A percentile compares a stretch with the other conserved stretches of the same genome.
Conservation (phyloP, 2,113 vertebrate genomes). For the Dasyurus viverrinus region DNA sequence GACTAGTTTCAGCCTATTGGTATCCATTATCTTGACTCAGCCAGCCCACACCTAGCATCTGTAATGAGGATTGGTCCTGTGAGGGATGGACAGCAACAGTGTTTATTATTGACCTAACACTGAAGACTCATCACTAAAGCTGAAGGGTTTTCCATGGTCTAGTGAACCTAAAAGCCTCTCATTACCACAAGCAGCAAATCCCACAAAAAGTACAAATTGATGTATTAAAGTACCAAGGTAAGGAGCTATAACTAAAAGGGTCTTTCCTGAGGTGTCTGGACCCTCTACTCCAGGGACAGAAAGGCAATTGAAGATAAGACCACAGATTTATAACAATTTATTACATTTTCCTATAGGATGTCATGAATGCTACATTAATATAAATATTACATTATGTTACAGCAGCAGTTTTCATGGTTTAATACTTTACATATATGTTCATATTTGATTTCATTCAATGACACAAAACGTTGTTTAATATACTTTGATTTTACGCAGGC, state of each 20-base stretch:
- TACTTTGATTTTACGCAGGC: not conserved
- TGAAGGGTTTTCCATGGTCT: not conserved
- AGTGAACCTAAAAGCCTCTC: not conserved
- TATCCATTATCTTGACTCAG: conserved; percentile 10
- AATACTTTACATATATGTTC: conserved; percentile 21
- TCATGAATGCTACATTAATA: not conserved
- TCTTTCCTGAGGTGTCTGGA: not conserved
- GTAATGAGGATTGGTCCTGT: not conserved
- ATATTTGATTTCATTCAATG: not conserved
- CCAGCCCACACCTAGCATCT: not conserved
- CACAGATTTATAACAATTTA: not conserved
- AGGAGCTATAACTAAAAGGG: not conserved
- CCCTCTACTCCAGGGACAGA: not conserved
- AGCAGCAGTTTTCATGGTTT: not conserved
- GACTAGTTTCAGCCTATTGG: not conserved
- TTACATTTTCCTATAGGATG: not conserved
- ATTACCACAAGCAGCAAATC: not conserved
- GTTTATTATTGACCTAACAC: not conserved
- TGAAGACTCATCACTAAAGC: not conserved
- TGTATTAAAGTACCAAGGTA: conserved; percentile 24
- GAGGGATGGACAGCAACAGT: not conserved
- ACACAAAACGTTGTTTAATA: not conserved
- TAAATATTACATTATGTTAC: not conserved
- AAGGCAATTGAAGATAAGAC: conserved; percentile 8
- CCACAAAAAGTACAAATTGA: conserved; percentile 25